A percentile compares a stretch with the other conserved stretches of the same genome.
Evolutionary conservation across 2,797 vertebrate genomes (phyloP).

Genomic region (Chelmon rostratus): DNA sequence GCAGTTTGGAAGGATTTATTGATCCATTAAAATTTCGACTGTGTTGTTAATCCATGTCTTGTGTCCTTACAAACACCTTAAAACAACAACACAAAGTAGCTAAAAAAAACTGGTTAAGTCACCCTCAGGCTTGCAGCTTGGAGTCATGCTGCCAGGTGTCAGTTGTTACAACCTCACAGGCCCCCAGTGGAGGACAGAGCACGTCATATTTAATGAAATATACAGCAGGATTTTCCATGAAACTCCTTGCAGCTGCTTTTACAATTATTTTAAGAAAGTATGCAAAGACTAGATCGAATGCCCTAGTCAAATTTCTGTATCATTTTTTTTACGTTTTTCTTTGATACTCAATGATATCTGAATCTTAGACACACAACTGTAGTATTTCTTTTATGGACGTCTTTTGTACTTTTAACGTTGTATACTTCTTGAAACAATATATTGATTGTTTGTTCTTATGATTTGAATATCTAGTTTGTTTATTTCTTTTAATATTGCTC

Average conservation of each 20-base stretch:
- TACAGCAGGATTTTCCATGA: background rate
- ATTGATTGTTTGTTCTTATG: background rate
- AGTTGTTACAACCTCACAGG: constrained; percentile 36
- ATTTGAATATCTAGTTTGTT: background rate
- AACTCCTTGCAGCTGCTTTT: constrained; percentile 17
- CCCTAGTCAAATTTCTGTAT: background rate
- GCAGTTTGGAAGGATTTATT: constrained; percentile 18
- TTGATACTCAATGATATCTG: background rate
- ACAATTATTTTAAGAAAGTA: background rate
- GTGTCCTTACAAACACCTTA: constrained; percentile 6
- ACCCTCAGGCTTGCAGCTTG: constrained; percentile 20
- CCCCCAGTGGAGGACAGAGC: constrained; percentile 33
- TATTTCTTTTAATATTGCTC: background rate
- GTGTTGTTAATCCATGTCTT: constrained; percentile 23
- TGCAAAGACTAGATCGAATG: background rate
- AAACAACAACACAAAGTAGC: constrained; percentile 13
- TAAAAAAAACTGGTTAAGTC: constrained; percentile 27
- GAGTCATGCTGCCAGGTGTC: constrained; percentile 37
- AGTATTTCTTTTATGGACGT: background rate
- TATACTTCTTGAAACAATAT: background rate
- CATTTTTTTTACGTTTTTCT: background rate
- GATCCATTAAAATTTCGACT: constrained; percentile 20
- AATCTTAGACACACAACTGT: background rate
- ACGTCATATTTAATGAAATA: constrained; percentile 41
- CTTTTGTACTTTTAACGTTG: background rate